Base-by-base conservation (phyloP, 2,888 invertebrate species). In the Epinotia bilunana region DNA sequence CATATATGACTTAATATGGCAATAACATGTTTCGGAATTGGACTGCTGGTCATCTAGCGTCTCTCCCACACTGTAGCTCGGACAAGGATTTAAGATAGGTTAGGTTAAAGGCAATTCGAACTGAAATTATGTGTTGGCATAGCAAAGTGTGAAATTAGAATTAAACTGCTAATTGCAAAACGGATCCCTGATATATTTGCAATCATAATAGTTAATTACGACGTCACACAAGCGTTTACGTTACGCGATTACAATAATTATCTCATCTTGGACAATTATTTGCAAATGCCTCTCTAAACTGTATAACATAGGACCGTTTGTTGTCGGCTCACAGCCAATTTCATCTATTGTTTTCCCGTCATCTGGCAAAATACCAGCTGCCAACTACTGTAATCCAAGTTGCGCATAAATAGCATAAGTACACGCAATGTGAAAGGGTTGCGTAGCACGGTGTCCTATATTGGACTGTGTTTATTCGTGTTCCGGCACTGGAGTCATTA, bases 291-390 rank as follows among this genome's bases (percentile, higher is more conserved):
- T 61, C 43, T 46, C 23, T 71, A 71, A 39, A 55, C 33, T 64
- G 58, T 49, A 49, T 65, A 18, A 71, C 61, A 64, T 65, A 71
- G 43, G 33, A n/a, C 60, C 20, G 23, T 71, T 65, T 64, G 63
- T 69, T 69, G 65, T 55, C 74, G 58, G 71, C 71, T 28, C 71
- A 6, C 71, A 71, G 65, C 65, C 71, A 71, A 75, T 75, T 71
- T 65, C 70, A 61, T 71, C 60, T 67, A 67, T 75, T 74, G 74
- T 75, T 75, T 73, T 71, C 71, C 39, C 61, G 55, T 61, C 71
- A 71, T 65, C 65, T 75, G 74, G 74, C 74, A 71, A 67, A 75
- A 71, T 65, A 75, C 74, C 74, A 75, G 71, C 74, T 60, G 58
- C 74, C 74, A 71, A 61, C 71, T 53, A 61, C 71, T 53, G 70